Percentiles rank a stretch among this genome's conserved stretches.
These are phyloP conservation scores for Neomorphus geoffroyi DNA, from an alignment of 2,797 vertebrate species.

Conservation along the genomic window DNA sequence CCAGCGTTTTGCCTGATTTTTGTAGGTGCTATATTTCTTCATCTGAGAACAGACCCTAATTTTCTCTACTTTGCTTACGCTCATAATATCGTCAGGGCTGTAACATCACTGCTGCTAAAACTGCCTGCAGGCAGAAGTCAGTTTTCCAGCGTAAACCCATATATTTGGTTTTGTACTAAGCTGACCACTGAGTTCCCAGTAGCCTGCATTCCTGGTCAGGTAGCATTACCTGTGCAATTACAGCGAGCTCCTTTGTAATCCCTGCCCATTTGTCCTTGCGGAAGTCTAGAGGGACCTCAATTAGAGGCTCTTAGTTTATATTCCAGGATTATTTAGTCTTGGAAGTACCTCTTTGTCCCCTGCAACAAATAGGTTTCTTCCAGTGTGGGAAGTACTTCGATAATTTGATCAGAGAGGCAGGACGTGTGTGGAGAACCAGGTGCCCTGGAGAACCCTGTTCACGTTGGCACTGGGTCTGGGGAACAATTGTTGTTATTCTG, in stretches of 20 bases:
- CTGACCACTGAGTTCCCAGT: not conserved
- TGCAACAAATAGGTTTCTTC: not conserved
- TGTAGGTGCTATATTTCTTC: not conserved
- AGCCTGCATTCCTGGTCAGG: not conserved
- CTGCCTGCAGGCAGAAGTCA: not conserved
- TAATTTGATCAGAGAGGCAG: not conserved
- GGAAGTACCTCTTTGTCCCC: not conserved
- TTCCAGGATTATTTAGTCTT: not conserved
- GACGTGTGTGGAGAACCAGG: accelerated
- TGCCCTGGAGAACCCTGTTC: not conserved
- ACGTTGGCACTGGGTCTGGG: not conserved
- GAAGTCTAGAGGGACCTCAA: not conserved
- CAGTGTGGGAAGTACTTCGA: not conserved
- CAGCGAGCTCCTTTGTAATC: not conserved
- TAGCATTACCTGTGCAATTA: not conserved
- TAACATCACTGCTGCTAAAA: not conserved
- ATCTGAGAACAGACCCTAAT: not conserved
- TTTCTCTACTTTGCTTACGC: not conserved
- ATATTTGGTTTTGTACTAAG: not conserved
- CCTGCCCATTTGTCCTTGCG: not conserved
- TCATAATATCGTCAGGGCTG: not conserved
- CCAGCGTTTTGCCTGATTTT: not conserved
- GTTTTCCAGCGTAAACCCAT: not conserved
- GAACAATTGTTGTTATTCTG: not conserved
- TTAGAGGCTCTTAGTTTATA: not conserved